Evolutionary conservation across 1,140 invertebrate species (phyloP), one percentile per base, ranked within the genome.

Genomic region (Diploscapter pachys): DNA sequence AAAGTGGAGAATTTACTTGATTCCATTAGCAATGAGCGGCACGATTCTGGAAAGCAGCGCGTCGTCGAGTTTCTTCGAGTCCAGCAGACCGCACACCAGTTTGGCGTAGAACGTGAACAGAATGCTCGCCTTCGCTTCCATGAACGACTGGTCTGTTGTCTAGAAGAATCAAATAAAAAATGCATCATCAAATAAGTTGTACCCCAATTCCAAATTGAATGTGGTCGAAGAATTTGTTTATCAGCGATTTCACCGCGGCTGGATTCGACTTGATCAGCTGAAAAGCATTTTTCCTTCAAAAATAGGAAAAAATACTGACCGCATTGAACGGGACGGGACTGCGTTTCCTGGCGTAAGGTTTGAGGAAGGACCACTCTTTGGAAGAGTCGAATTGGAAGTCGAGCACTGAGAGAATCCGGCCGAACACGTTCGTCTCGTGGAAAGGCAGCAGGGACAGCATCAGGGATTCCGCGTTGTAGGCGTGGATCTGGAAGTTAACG

Each of bases 341-440:
- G 49, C 63, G 55, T 6, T 52, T 55, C 13, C 70, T 72, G 0
- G 59, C 3, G 56, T 63, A 71, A 57, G 67, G 52, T 48, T 78
- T 50, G n/a, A 78, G 57, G 56, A 75, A 78, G 6, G 55, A 54
- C 77, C 77, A 78, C 9, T 78, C 73, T 49, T 76, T 76, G 3
- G 75, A 76, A 50, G 59, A 49, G 51, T 63, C 55, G 48, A 73
- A 76, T 53, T 77, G 65, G 59, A 67, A 71, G 48, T 77, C 64
- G 48, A 78, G 56, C 13, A 72, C 73, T 11, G 59, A n/a, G 5
- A 78, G 57, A 11, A 78, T 63, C 48, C 77, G 56, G 11, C 78
- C 78, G 69, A 62, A 78, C 70, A 78, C 56, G 68, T 78, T 78
- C 4, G 77, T 72, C n/a, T 71, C 69, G 75, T 78, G 77, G 64